Base-by-base conservation (phyloP, 1,140 invertebrate species). In the Arctopsyche grandis region DNA sequence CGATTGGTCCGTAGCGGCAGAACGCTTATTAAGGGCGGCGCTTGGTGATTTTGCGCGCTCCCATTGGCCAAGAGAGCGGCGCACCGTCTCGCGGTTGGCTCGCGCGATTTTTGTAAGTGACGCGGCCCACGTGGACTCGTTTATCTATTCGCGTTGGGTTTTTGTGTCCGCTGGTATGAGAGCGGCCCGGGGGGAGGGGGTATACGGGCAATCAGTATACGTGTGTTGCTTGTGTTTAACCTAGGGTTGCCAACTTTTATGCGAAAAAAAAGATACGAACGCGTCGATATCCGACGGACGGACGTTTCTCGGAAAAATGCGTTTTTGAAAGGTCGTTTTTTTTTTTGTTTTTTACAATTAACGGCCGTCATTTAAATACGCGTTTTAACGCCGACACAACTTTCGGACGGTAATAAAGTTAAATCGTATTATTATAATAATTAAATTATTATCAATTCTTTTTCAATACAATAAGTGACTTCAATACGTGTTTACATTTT, bases 181-280 rank as follows among this genome's bases (percentile, higher is more conserved):
- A 66, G 29, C 86, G 86, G 87, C 76, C 85, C 86, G 86, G 84
- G 86, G 85, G 85, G 82, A 83, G 43, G 81, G 78, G 86, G 87
- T 88, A 89, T 89, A 89, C 86, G 87, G 88, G 88, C 88, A 89
- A 89, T 89, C 88, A 88, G 88, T 88, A 88, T 87, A 87, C 85
- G 86, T 86, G 75, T 79, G 77, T 78, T 48, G 66, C 66, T 52
- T 69, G 48, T 74, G 80, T 80, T 73, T 78, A 74, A 43, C 63
- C 60, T 56, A 77, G 76, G 63, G 76, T 29, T 76, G 74, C 74
- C 74, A 66, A 63, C 74, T 56, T 52, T 60, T 66, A 29, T 46
- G 71, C 43, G 46, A 14, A 22, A 24, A 22, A 16, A 74, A 70
- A 19, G 48, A 52, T 52, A 52, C 48, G 48, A 16, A 16, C 48